Base-by-base conservation (phyloP, 2,888 invertebrate genomes). In the Anodontia alba region DNA sequence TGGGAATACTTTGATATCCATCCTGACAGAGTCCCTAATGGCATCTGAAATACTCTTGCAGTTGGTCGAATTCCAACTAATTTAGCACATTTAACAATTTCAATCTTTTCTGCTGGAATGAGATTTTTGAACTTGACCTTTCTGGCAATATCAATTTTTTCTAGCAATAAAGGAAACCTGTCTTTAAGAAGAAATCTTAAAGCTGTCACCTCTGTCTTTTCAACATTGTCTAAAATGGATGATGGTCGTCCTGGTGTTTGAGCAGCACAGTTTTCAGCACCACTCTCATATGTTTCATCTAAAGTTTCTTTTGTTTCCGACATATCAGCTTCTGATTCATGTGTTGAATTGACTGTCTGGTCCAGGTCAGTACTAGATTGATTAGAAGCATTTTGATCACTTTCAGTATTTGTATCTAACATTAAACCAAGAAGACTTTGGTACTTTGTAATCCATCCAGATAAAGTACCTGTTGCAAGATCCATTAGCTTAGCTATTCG, bases 41-140 rank as follows among this genome's bases (percentile, higher is more conserved):
- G 85, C 73, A 85, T 80, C 51, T 76, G 66, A 31, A 85, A 80
- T 23, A 85, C 85, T 51, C 85, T 67, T 5, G 85, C 85, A 26
- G 85, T 85, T 20, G 85, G 85, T 10, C 85, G 80, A 33, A 85
- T 85, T 38, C 85, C 85, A 0, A 82, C 80, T 5, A 85, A 51
- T 33, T 85, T 85, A 1, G 85, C 78, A 76, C 85, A 85, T 51
- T 85, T 85, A 23, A 85, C 85, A 68, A 85, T 76, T 62, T 85
- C 85, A 31, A 85, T 76, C 43, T 85, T 85, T 73, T 85, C 82
- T 38, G 73, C 76, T 36, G 68, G 73, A 20, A 70, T 76, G 20
- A 85, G 73, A 43, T 85, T 85, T n/a, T 70, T 43, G 70, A 85
- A 85, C 54, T 85, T 85, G 2, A 85, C 62, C 29, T 70, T 73